Base-by-base conservation (phyloP, 2,888 invertebrate genomes). In the Hyposoter dolosus region DNA sequence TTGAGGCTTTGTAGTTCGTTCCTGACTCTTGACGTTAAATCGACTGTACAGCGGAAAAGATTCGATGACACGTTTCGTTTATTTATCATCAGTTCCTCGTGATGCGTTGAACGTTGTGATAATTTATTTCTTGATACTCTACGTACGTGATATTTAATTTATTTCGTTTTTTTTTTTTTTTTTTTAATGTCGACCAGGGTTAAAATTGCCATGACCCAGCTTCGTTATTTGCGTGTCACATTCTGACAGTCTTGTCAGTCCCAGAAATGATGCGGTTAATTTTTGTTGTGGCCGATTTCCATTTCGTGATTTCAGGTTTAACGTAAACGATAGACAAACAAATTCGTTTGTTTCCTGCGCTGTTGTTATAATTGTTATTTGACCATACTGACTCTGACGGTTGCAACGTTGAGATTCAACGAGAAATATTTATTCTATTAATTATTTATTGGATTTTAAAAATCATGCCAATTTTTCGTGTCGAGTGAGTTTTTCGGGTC, bases 51-150 rank as follows among this genome's bases (percentile, higher is more conserved):
- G 50, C 23, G 50, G 68, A 35, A 50, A 47, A 35, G 3, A 60
- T 40, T 47, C 40, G 56, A 45, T 19, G 53, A 47, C 53, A 76
- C 32, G 28, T 45, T 76, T 28, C 9, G 72, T 60, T 74, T 65
- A 81, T 86, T 71, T 68, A 63, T 80, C 80, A 81, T 86, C 80
- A 77, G 81, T 68, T 77, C 28, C 65, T 76, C 76, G 10, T 47
- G 43, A 74, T 47, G 17, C 56, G 28, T 10, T 23, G 53, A 2
- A 66, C 53, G 66, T 53, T 47, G 50, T 40, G n/a, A 66, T 15
- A 40, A 35, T 15, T 19, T 19, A 45, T 60, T 19, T 23, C 23
- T 74, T 32, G 9, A 28, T 50, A 81, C 19, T 45, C 45, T 28
- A 28, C 23, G 7, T 9, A 50, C 19, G 35, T 19, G 35, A 40